These are phyloP conservation scores for Malaclemys terrapin DNA, from an alignment of 2,113 vertebrate species.

Conservation along the genomic window DNA sequence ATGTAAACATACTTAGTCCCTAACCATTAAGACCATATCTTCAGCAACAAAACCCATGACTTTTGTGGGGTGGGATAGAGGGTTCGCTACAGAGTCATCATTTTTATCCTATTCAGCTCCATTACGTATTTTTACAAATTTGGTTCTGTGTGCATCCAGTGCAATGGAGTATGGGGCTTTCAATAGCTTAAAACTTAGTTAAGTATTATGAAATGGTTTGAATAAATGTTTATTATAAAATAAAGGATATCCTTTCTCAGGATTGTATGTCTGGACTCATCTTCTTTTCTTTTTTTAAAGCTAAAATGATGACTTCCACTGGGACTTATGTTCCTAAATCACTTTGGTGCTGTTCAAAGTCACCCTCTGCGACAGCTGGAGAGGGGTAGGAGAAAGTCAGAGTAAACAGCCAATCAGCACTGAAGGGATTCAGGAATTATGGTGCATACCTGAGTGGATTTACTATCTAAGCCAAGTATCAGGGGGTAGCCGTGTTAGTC, in stretches of 20 bases:
- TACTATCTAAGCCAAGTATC: conserved; percentile 27
- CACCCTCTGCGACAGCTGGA: conserved; percentile 24
- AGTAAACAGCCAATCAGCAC: not conserved
- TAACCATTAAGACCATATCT: not conserved
- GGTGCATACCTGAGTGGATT: conserved; percentile 2
- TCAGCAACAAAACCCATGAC: not conserved
- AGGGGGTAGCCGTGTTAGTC: too few relatives aligned
- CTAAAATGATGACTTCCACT: not conserved
- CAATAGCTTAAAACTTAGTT: not conserved
- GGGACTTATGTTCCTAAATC: conserved; percentile 17
- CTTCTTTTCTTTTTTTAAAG: not conserved
- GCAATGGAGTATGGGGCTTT: too few relatives aligned
- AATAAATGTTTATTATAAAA: not conserved
- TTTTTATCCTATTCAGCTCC: too few relatives aligned
- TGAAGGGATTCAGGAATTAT: conserved; percentile 23
- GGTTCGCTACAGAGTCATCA: accelerated
- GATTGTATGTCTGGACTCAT: not conserved
- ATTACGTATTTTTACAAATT: too few relatives aligned
- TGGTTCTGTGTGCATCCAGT: too few relatives aligned
- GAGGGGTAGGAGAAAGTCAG: not conserved
- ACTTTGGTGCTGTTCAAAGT: conserved; percentile 39
- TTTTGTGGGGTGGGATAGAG: not conserved
- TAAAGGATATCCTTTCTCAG: not conserved
- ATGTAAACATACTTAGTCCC: accelerated
- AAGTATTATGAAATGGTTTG: not conserved